These are phyloP conservation scores for Molossus molossus DNA, from an alignment of 2,797 vertebrate genomes.

Conservation along the genomic window DNA sequence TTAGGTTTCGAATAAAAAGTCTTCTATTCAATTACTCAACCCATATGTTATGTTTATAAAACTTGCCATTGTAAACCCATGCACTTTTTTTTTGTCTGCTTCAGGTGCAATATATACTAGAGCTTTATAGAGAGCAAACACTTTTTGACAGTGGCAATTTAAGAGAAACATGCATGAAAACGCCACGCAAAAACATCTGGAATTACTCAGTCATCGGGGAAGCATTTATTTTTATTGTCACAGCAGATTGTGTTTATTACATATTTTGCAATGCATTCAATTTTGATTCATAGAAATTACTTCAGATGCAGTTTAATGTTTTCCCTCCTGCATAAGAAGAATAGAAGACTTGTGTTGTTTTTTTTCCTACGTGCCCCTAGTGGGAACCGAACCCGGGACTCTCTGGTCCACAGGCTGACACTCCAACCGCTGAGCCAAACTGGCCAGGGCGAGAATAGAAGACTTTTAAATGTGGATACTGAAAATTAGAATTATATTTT, in stretches of 20 bases:
- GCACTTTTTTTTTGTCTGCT: constrained; percentile 46
- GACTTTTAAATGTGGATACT: not conserved
- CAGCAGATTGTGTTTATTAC: constrained; percentile 51
- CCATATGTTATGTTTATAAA: constrained; percentile 57
- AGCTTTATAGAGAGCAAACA: constrained; percentile 71
- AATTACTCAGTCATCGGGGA: constrained; percentile 68
- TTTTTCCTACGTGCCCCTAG: too few species aligned
- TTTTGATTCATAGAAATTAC: constrained; percentile 67
- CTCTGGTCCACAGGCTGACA: too few species aligned
- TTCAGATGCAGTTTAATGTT: constrained; percentile 44
- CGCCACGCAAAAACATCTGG: constrained; percentile 73
- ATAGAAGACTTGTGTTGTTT: not conserved
- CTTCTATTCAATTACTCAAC: constrained; percentile 33
- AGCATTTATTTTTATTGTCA: constrained; percentile 78
- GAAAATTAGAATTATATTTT: constrained; percentile 6
- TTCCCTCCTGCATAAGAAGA: constrained; percentile 5
- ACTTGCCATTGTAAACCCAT: constrained; percentile 7
- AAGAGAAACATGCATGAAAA: constrained; percentile 64
- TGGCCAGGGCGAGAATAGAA: not conserved
- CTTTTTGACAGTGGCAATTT: constrained; percentile 76
- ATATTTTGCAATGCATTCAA: constrained; percentile 48
- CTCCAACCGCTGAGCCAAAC: too few species aligned
- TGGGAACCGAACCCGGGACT: too few species aligned
- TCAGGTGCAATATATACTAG: constrained; percentile 62
- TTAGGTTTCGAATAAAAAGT: constrained; percentile 55